Percentiles rank a stretch among this genome's conserved stretches.
Evolutionary conservation across 2,113 vertebrate genomes (phyloP).

Genomic region (Pandion haliaetus): DNA sequence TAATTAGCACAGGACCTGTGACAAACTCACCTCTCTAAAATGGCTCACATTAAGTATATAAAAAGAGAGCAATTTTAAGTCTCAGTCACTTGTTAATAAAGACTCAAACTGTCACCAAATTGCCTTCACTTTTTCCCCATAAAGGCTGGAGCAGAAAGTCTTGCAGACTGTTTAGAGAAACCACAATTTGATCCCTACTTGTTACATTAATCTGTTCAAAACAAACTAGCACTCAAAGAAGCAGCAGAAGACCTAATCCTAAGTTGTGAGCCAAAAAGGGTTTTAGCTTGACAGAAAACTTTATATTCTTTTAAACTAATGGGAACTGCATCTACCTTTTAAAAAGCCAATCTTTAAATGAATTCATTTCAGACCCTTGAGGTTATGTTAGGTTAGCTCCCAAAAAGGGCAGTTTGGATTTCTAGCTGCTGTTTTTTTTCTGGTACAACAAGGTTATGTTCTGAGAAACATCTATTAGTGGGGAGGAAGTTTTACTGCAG

Average conservation of each 20-base stretch:
- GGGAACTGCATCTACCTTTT: not conserved
- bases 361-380: not conserved
- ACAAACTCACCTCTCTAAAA: not conserved
- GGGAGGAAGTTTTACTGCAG: conserved; percentile 75
- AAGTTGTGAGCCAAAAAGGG: conserved; percentile 12
- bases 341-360: conserved; percentile 12
- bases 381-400: conserved; percentile 47
- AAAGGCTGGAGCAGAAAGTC: not conserved
- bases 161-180: not conserved
- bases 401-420: conserved; percentile 16
- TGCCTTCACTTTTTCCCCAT: not conserved
- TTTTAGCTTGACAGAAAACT: conserved; percentile 14
- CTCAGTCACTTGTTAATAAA: not conserved
- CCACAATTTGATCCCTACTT: not conserved
- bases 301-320: not conserved
- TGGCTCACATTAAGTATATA: not conserved
- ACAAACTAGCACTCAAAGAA: not conserved
- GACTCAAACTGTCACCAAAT: not conserved
- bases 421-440: conserved; percentile 50
- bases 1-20: not conserved
- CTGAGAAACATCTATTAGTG: conserved; percentile 69
- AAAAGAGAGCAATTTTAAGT: not conserved
- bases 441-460: conserved; percentile 68
- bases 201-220: not conserved
- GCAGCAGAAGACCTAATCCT: not conserved